Evolutionary conservation across 2,113 vertebrate genomes (phyloP).

Genomic region (Eubucco bourcierii): DNA sequence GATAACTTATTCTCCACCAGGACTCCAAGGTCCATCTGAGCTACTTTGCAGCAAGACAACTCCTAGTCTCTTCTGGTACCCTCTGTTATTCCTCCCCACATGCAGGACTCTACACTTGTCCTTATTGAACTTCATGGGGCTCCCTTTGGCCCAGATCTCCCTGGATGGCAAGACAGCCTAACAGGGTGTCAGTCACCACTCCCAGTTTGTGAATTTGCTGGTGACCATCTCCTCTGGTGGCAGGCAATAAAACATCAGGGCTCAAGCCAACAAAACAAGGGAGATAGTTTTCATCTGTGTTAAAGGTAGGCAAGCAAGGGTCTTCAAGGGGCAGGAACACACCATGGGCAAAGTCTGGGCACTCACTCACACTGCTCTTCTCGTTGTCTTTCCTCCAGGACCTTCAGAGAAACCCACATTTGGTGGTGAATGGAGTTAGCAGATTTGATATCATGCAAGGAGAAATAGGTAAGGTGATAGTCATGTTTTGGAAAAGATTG

Average conservation of each 20-base stretch:
- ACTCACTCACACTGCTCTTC: background rate
- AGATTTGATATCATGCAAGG: conserved; percentile 80
- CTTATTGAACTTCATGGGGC: too few relatives aligned
- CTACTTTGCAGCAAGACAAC: too few relatives aligned
- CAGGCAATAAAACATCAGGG: background rate
- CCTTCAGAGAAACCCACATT: conserved; percentile 25
- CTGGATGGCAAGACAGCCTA: too few relatives aligned
- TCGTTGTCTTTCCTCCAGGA: conserved; percentile 62
- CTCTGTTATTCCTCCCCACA: too few relatives aligned
- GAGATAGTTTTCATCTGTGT: background rate
- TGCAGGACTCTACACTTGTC: too few relatives aligned
- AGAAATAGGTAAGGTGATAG: conserved; percentile 61
- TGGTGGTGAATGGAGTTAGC: conserved; percentile 71
- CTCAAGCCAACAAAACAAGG: background rate
- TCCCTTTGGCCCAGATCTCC: too few relatives aligned
- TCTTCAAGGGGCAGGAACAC: background rate
- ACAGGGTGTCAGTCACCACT: too few relatives aligned
- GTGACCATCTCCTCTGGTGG: too few relatives aligned
- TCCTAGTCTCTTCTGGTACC: too few relatives aligned
- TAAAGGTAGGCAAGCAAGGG: background rate
- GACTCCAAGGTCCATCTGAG: too few relatives aligned
- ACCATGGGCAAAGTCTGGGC: background rate
- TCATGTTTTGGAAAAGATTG: background rate
- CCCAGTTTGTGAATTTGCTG: too few relatives aligned
- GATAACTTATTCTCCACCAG: too few relatives aligned